These are phyloP conservation scores for Andrena hattorfiana DNA, from an alignment of 2,888 invertebrate species.

Conservation along the genomic window DNA sequence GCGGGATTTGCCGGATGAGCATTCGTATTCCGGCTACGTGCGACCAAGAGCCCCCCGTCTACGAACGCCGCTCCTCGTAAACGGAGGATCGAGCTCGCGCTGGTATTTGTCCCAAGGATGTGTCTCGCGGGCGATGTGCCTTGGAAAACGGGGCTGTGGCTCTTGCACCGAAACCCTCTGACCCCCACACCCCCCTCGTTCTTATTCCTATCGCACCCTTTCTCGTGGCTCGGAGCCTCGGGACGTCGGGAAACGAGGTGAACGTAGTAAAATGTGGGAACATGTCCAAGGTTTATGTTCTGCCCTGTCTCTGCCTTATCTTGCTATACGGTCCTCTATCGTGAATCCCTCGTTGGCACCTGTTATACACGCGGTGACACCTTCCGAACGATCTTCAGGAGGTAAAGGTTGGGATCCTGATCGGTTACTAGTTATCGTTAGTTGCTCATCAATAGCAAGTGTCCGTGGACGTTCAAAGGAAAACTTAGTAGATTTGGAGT, in stretches of 20 bases:
- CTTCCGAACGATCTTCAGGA: not conserved
- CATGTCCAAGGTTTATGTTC: not conserved
- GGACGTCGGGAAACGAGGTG: not conserved
- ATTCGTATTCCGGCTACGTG: constrained; percentile 66
- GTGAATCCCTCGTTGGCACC: not conserved
- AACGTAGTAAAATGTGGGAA: constrained; percentile 6
- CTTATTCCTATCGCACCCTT: constrained; percentile 16
- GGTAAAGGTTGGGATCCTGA: no score
- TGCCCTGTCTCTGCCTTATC: not conserved
- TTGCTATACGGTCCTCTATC: not conserved
- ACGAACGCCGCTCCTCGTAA: constrained; percentile 47
- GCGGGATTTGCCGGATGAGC: constrained; percentile 51
- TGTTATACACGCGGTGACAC: not conserved
- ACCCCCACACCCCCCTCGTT: not conserved
- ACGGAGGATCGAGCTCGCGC: constrained; percentile 44
- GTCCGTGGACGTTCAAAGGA: no score
- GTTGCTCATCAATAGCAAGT: no score
- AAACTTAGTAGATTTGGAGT: no score
- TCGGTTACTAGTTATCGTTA: no score
- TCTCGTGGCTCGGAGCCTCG: not conserved
- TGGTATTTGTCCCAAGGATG: constrained; percentile 45
- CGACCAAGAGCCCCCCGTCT: constrained; percentile 14
- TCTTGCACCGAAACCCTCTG: not conserved
- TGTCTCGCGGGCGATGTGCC: constrained; percentile 19
- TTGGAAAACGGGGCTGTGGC: constrained; percentile 10